Evolutionary conservation across 2,797 vertebrate genomes (phyloP), one percentile per base, ranked within the genome.

Genomic region (Bovichtus variegatus): DNA sequence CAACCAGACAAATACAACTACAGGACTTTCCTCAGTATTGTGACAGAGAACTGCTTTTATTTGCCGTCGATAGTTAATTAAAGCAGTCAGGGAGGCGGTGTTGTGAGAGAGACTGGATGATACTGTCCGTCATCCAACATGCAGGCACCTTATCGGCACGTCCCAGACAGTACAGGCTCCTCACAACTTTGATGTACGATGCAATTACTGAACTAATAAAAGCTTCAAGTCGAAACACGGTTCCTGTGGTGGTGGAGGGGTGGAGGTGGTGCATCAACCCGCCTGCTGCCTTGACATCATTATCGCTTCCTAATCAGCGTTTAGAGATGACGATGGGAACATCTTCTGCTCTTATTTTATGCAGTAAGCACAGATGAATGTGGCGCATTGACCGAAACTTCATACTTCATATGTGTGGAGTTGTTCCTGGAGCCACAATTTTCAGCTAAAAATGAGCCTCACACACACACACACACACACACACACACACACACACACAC

Each of bases 131-230:
- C 92, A 91, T 76, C 85, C 85, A 77, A 77, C 86, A 60, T 51
- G 80, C 80, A 66, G 77, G 78, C 70, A 75, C 74, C 93, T 94
- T 94, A 94, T 94, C 93, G 81, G 81, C 86, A 64, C 74, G 81
- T 92, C 85, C 76, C 93, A 94, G 92, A 86, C 87, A 83, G 78
- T 60, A 80, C 71, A 21, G 82, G 76, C 87, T 89, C 83, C 87
- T 89, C 90, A 81, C 91, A 89, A 90, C 86, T 87, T 89, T 95
- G 94, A 95, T 95, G 89, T 94, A 95, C 84, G 94, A 94, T 67
- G 93, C 93, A 94, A 95, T 95, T 95, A 94, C 92, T 74, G 79
- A 90, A 89, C 89, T 93, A 94, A 94, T 94, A 93, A 94, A 92
- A 92, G 87, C 90, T 80, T 90, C 87, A 89, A 88, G 89, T 90